Evolutionary conservation across 2,888 invertebrate species (phyloP).

Genomic region (Sussaba pulchella): DNA sequence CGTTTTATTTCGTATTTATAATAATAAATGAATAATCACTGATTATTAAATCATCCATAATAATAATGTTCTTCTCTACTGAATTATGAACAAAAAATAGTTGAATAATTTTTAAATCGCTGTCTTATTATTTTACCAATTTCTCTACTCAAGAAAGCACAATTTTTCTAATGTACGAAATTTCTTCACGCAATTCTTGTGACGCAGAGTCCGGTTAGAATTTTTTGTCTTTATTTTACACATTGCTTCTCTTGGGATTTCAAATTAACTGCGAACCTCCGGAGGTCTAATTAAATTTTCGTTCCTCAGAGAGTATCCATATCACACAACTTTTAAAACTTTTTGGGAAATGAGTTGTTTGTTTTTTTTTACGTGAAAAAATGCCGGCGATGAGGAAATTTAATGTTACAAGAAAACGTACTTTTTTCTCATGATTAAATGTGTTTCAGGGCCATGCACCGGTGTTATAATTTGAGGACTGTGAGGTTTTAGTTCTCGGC

Average conservation of each 20-base stretch:
- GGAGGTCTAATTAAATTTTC: constrained; percentile 26
- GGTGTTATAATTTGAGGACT: neutral
- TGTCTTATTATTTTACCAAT: no score
- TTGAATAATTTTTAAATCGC: no score
- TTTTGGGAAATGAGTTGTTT: neutral
- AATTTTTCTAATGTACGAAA: no score
- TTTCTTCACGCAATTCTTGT: neutral
- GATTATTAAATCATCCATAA: no score
- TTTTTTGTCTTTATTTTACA: neutral
- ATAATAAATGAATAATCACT: no score
- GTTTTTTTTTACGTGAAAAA: neutral
- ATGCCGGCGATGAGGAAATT: neutral
- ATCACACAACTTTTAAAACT: neutral
- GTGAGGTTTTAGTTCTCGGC: neutral
- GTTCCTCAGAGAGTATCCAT: neutral
- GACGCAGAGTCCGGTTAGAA: neutral
- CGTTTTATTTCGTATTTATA: no score
- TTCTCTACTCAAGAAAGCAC: no score
- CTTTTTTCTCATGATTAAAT: neutral
- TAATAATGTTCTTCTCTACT: no score
- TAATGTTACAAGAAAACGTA: neutral
- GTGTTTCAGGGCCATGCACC: neutral
- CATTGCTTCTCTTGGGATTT: neutral
- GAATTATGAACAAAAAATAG: no score
- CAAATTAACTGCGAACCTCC: neutral